phyloP scores from a whole-genome alignment of 1,140 invertebrate species.

The Maniola jurtina region DNA sequence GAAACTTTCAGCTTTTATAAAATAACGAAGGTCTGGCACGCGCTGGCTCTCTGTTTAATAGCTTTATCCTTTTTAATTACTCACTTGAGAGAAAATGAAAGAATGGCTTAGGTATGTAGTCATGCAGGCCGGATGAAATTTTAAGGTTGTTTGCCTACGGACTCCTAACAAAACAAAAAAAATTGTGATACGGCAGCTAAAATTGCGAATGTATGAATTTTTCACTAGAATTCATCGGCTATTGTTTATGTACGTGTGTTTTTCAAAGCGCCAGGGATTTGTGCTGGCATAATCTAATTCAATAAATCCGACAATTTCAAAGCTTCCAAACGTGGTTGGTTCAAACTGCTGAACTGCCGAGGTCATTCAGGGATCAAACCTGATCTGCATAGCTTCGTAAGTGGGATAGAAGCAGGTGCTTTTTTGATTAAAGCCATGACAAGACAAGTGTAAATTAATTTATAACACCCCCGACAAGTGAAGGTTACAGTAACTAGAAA shows the following conservation, averaged over 20 bases:
- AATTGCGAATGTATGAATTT: constrained; percentile 30
- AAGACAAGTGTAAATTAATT: no score
- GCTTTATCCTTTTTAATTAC: no score
- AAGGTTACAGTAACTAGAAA: no score
- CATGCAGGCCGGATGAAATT: neutral
- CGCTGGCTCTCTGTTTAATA: no score
- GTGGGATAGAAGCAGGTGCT: no score
- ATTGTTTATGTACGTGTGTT: constrained; percentile 30
- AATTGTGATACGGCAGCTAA: constrained; percentile 17
- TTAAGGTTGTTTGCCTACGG: neutral
- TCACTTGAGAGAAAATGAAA: no score
- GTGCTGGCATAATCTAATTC: constrained; percentile 27
- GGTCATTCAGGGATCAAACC: no score
- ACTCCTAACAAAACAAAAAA: constrained; percentile 7
- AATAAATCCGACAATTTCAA: neutral
- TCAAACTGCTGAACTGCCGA: neutral
- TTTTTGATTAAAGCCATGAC: no score
- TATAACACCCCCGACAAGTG: no score
- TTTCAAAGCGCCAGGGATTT: constrained; percentile 17
- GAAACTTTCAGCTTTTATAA: no score
- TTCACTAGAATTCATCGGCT: constrained; percentile 28
- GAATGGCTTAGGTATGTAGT: neutral
- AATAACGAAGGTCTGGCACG: no score
- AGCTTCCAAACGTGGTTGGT: neutral
- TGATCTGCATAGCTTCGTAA: no score